These are phyloP conservation scores for Silurus asotus DNA, from an alignment of 2,113 vertebrate genomes.

Conservation along the genomic window DNA sequence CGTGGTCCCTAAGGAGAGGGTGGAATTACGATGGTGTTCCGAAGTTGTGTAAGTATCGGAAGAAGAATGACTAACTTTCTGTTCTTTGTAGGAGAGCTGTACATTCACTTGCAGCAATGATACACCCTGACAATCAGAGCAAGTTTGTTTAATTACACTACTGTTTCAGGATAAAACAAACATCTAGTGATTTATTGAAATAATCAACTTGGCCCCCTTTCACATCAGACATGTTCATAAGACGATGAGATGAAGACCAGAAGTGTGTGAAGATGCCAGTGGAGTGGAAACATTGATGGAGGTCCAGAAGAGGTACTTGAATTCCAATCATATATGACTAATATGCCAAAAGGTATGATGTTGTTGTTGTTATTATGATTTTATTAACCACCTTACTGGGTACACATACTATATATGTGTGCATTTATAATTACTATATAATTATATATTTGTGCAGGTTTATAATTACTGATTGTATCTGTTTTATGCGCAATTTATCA, in stretches of 20 bases:
- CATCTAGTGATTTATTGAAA: background rate
- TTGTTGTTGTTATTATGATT: no score
- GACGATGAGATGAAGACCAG: background rate
- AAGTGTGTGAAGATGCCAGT: slow-evolving; percentile 9
- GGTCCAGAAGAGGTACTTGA: slow-evolving; percentile 57
- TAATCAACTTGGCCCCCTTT: background rate
- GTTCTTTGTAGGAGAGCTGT: background rate
- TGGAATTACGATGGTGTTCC: background rate
- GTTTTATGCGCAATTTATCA: background rate
- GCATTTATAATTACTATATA: background rate
- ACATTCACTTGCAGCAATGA: background rate
- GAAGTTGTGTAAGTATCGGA: slow-evolving; percentile 22
- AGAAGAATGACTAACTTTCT: background rate
- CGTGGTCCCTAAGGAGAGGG: background rate
- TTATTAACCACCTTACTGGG: no score
- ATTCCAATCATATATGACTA: no score
- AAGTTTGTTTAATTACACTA: no score
- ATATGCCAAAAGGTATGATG: no score
- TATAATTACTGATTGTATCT: background rate
- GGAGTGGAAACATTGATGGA: slow-evolving; percentile 60
- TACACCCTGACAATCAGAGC: background rate
- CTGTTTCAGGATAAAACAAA: background rate
- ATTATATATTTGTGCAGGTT: background rate
- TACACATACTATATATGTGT: background rate
- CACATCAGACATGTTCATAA: background rate